A percentile compares a stretch with the other conserved stretches of the same genome.
Evolutionary conservation across 2,888 invertebrate genomes (phyloP).

Genomic region (Julus scanicus): DNA sequence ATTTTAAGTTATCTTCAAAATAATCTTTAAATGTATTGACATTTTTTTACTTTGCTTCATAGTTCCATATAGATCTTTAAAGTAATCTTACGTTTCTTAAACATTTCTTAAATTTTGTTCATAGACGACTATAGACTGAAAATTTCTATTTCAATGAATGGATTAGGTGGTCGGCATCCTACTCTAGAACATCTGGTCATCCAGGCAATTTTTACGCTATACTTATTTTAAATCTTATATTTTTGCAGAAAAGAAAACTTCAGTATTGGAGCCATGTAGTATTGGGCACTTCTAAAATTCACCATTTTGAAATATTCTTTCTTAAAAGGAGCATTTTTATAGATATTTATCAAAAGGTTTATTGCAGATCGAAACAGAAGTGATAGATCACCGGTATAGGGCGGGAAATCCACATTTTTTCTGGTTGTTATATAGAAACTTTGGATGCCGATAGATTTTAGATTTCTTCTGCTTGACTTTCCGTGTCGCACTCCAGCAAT

Average conservation of each 20-base stretch:
- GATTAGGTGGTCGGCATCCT: neutral
- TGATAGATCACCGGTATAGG: neutral
- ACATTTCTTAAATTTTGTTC: too few relatives aligned
- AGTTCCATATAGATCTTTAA: too few relatives aligned
- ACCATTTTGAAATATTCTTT: neutral
- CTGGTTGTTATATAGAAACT: neutral
- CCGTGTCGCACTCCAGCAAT: conserved; percentile 19
- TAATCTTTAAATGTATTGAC: too few relatives aligned
- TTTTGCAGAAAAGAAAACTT: too few relatives aligned
- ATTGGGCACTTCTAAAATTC: neutral
- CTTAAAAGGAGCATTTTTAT: neutral
- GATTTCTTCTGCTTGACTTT: conserved; percentile 45
- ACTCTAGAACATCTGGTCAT: neutral
- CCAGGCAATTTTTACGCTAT: neutral
- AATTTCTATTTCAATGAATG: neutral
- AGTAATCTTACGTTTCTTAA: too few relatives aligned
- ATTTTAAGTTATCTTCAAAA: too few relatives aligned
- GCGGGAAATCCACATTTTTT: neutral
- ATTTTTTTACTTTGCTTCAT: too few relatives aligned
- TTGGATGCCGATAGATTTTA: conserved; percentile 43
- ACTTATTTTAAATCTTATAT: neutral
- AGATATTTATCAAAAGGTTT: neutral
- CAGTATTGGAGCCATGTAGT: too few relatives aligned
- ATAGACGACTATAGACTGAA: neutral
- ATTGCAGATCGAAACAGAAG: neutral